Conservation (phyloP, 1,140 invertebrate species). For the Zaprionus tsacasi region DNA sequence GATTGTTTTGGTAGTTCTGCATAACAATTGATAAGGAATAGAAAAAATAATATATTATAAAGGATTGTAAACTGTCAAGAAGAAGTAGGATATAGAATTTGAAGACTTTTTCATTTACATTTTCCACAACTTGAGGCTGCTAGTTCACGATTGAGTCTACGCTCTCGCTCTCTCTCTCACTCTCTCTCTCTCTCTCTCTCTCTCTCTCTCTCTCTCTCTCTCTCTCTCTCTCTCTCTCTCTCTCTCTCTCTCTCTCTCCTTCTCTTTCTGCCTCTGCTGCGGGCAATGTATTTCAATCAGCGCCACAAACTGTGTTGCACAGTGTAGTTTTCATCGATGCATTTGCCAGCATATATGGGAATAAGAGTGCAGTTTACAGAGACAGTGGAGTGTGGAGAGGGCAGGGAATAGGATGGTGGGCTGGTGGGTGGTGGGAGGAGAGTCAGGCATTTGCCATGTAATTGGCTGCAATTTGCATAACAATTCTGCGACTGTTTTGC, state of each 20-base stretch:
- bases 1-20: no score
- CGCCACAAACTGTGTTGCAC: slow-evolving; percentile 39
- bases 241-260: neutral
- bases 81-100: no score
- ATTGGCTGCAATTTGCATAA: slow-evolving; percentile 82
- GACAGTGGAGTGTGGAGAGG: neutral
- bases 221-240: neutral
- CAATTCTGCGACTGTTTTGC: slow-evolving; percentile 82
- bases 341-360: slow-evolving; percentile 11
- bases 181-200: neutral
- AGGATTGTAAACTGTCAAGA: no score
- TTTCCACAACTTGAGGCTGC: no score
- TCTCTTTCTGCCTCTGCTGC: neutral
- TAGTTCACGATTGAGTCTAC: no score
- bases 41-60: no score
- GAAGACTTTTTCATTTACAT: no score
- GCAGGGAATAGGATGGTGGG: neutral
- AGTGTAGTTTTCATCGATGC: slow-evolving; percentile 69
- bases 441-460: slow-evolving; percentile 74
- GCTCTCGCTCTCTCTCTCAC: neutral
- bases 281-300: slow-evolving; percentile 22
- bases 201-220: neutral
- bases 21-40: no score
- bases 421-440: neutral
- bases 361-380: neutral